Evolutionary conservation across 2,797 vertebrate genomes (phyloP).

Genomic region (Anomalospiza imberbis): DNA sequence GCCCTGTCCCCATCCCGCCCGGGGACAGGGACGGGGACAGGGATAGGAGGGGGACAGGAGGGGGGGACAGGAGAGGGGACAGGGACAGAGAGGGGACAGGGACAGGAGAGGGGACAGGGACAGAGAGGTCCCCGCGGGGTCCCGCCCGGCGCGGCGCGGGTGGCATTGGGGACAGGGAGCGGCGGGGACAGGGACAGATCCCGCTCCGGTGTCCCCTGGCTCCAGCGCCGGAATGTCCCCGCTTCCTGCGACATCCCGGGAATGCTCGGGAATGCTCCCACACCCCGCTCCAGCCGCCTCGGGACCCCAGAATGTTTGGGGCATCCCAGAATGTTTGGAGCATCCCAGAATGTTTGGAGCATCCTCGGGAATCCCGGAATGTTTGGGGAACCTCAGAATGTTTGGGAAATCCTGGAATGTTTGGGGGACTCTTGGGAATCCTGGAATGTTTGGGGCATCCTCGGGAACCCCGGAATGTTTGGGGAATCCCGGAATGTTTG

Average conservation of each 20-base stretch:
- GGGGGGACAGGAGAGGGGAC: too few relatives aligned
- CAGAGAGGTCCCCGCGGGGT: background rate
- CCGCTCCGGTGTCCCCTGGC: background rate
- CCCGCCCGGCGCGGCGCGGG: background rate
- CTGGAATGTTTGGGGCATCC: too few relatives aligned
- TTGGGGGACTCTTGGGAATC: too few relatives aligned
- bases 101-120: background rate
- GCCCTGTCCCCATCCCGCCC: background rate
- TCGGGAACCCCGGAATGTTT: too few relatives aligned
- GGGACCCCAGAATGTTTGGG: too few relatives aligned
- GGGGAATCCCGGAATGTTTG: background rate
- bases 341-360: background rate
- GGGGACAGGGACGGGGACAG: background rate
- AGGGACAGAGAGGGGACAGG: too few relatives aligned
- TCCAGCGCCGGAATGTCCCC: background rate
- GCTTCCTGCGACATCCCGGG: background rate
- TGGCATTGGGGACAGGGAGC: background rate
- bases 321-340: background rate
- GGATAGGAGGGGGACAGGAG: too few relatives aligned
- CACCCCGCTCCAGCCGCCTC: background rate
- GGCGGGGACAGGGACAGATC: background rate
- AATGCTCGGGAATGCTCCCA: background rate
- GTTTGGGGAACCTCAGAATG: too few relatives aligned
- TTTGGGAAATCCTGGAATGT: too few relatives aligned
- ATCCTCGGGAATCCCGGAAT: too few relatives aligned